Evolutionary conservation across 2,113 vertebrate genomes (phyloP), one percentile per base, ranked within the genome.

Genomic region (Pangasianodon gigas): DNA sequence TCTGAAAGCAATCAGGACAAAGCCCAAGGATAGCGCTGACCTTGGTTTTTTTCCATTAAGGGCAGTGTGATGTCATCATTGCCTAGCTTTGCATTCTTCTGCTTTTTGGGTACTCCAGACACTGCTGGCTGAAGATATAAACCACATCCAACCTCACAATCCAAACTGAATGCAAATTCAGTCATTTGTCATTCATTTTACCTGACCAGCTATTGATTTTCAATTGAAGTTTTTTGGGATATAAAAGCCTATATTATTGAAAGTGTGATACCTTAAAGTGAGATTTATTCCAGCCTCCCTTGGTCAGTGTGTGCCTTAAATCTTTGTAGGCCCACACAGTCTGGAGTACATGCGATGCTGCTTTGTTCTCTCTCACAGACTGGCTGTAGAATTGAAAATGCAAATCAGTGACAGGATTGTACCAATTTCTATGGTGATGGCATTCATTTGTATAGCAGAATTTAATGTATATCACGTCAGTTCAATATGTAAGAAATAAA

Each of bases 291-390:
- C 98, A 99, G 16, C 98, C 98, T 0, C 98, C 98, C 92, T 97
- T 98, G 94, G 93, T 96, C 56, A 99, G 94, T n/a, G 93, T 92
- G 0, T 93, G 95, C 26, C 98, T 96, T 85, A 99, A 95, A 54
- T 99, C 98, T 91, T 98, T 99, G 94, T 98, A 98, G 87, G 97
- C 96, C 98, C 98, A 99, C 91, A 98, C 96, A 19, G 97, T 97
- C 96, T 99, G 98, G 84, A 99, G 97, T 82, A 99, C 97, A 21
- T 99, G 98, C 48, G 97, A 97, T 0, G 98, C 98, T 0, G 98
- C 98, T 94, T 98, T 99, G 89, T 96, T 98, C 95, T 99, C 96
- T 16, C 96, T 93, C 18, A 90, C 77, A 56, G 95, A 95, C 94
- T 96, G 96, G 92, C 96, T 96, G 92, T 87, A 51, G 90, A 85